Conservation (phyloP, 1,140 invertebrate genomes). For the Microplitis demolitor region DNA sequence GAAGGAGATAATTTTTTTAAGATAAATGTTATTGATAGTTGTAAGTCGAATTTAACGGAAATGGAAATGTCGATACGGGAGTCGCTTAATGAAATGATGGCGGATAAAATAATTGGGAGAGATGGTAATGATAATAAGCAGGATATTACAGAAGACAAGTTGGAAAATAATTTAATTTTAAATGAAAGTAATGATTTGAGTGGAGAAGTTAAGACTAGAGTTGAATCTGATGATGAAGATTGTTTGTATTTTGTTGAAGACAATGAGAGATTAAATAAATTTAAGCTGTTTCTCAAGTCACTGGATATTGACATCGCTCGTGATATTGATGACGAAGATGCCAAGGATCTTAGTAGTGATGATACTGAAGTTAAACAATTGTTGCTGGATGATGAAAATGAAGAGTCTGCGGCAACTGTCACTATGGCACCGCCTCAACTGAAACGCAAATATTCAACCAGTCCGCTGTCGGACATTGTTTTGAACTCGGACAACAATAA, state of each 20-base stretch:
- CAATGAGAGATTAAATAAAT: constrained; percentile 37
- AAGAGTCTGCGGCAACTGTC: constrained; percentile 32
- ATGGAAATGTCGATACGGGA: constrained; percentile 40
- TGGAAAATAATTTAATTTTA: neutral
- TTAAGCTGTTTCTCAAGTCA: constrained; percentile 38
- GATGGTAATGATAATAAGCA: neutral
- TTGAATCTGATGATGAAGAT: constrained; percentile 34
- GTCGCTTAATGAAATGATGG: constrained; percentile 47
- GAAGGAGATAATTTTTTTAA: constrained; percentile 32
- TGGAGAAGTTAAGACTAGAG: neutral
- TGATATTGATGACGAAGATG: constrained; percentile 19
- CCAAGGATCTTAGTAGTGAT: no score
- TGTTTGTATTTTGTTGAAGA: constrained; percentile 46
- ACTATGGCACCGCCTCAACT: constrained; percentile 45
- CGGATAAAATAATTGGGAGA: constrained; percentile 25
- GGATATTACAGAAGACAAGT: neutral
- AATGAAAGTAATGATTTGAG: neutral
- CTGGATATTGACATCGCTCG: constrained; percentile 15
- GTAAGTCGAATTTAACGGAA: constrained; percentile 33
- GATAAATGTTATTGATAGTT: constrained; percentile 8
- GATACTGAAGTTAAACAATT: no score
- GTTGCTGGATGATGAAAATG: constrained; percentile 38
- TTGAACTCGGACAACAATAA: constrained; percentile 54
- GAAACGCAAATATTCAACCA: constrained; percentile 48
- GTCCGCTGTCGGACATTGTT: constrained; percentile 50